phyloP scores from a whole-genome alignment of 64 coral and sea anemone genomes.

The Dendrophyllia cribrosa region DNA sequence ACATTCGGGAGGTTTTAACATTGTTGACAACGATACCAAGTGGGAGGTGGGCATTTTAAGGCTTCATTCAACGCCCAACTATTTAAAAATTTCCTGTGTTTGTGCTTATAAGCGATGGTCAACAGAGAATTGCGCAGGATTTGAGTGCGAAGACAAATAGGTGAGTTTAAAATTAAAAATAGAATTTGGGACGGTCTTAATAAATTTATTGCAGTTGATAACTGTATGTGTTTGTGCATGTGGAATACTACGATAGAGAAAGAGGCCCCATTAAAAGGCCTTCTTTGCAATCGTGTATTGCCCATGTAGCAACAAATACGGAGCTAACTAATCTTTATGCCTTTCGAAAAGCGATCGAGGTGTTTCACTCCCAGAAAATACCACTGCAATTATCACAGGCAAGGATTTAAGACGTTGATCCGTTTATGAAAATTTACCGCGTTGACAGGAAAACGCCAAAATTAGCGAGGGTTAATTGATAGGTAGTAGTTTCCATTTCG shows the following conservation, averaged over 20 bases:
- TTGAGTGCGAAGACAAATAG: neutral
- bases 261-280: neutral
- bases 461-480: slow-evolving; percentile 81
- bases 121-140: neutral
- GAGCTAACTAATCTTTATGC: slow-evolving; percentile 21
- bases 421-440: slow-evolving; percentile 83
- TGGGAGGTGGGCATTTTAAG: slow-evolving; percentile 1
- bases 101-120: neutral
- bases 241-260: neutral
- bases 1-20: slow-evolving; percentile 5
- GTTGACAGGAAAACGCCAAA: slow-evolving; percentile 79
- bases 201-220: neutral
- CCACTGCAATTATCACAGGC: slow-evolving; percentile 76
- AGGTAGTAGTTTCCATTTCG: slow-evolving; percentile 65
- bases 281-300: neutral
- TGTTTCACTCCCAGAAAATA: slow-evolving; percentile 21
- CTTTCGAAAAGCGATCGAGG: slow-evolving; percentile 19
- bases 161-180: neutral
- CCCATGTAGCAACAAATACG: neutral
- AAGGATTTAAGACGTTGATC: slow-evolving; percentile 80
- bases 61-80: neutral
- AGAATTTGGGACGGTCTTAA: no score
- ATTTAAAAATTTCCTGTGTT: slow-evolving; percentile 19
- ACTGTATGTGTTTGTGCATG: neutral
- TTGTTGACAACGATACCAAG: slow-evolving; percentile 13